These are phyloP conservation scores for Saturnia japonica DNA, from an alignment of 2,888 invertebrate species.

Conservation along the genomic window DNA sequence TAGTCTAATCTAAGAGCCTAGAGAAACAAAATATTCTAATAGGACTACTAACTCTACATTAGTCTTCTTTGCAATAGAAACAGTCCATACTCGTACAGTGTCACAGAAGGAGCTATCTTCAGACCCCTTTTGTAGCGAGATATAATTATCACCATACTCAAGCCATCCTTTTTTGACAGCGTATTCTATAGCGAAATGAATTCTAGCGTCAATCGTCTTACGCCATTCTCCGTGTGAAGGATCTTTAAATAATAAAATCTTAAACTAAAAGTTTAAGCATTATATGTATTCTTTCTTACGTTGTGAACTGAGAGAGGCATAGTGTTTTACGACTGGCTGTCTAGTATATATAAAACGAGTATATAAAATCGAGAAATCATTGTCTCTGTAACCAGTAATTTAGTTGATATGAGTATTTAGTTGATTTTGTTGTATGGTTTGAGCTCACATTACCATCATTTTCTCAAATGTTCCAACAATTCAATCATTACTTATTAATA, in stretches of 20 bases:
- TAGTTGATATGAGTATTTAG: too few relatives aligned
- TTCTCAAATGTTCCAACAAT: too few relatives aligned
- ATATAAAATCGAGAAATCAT: too few relatives aligned
- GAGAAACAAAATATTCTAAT: background rate
- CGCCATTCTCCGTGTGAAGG: slow-evolving; percentile 39
- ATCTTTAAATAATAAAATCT: slow-evolving; percentile 27
- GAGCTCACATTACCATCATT: too few relatives aligned
- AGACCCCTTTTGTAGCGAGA: slow-evolving; percentile 50
- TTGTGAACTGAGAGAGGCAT: too few relatives aligned
- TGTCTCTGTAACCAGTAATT: too few relatives aligned
- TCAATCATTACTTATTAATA: too few relatives aligned
- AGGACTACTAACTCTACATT: slow-evolving; percentile 50
- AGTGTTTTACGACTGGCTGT: too few relatives aligned
- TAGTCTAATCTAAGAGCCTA: background rate
- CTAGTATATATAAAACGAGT: too few relatives aligned
- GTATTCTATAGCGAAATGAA: slow-evolving; percentile 52
- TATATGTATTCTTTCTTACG: too few relatives aligned
- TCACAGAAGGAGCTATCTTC: slow-evolving; percentile 61
- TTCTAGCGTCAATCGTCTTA: slow-evolving; percentile 42
- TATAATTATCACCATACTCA: slow-evolving; percentile 51
- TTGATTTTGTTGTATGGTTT: too few relatives aligned
- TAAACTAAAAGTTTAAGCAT: too few relatives aligned
- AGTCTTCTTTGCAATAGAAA: slow-evolving; percentile 42
- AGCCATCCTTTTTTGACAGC: slow-evolving; percentile 54
- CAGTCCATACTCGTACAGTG: slow-evolving; percentile 45